Evolutionary conservation across 1,140 invertebrate species (phyloP).

Genomic region (Pseudomyrmex concolor): DNA sequence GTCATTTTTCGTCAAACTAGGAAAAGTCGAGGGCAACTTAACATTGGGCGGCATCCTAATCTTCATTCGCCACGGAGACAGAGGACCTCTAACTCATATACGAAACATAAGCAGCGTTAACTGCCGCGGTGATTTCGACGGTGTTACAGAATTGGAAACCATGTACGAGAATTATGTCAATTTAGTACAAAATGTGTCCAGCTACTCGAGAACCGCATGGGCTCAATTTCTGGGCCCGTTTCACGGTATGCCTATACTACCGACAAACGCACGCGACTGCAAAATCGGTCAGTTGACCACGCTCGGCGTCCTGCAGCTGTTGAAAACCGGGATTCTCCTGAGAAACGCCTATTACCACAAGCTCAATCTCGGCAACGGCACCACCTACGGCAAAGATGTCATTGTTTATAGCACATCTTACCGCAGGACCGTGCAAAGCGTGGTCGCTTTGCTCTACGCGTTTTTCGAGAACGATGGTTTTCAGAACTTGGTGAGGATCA

Average conservation of each 20-base stretch:
- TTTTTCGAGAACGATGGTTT: slow-evolving; percentile 88
- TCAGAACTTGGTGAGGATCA: slow-evolving; percentile 84
- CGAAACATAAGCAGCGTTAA: slow-evolving; percentile 90
- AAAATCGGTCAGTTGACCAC: slow-evolving; percentile 85
- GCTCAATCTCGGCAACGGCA: slow-evolving; percentile 84
- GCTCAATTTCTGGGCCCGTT: slow-evolving; percentile 91
- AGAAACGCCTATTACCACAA: slow-evolving; percentile 89
- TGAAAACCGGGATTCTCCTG: slow-evolving; percentile 91
- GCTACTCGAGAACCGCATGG: slow-evolving; percentile 87
- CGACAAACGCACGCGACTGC: slow-evolving; percentile 84
- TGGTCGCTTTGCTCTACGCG: slow-evolving; percentile 91
- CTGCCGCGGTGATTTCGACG: slow-evolving; percentile 88
- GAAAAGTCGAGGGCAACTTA: slow-evolving; percentile 87
- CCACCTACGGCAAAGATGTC: slow-evolving; percentile 86
- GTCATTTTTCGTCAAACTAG: slow-evolving; percentile 76
- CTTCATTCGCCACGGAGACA: slow-evolving; percentile 94
- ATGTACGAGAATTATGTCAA: slow-evolving; percentile 79
- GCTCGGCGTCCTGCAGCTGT: slow-evolving; percentile 90
- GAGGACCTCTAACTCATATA: slow-evolving; percentile 93
- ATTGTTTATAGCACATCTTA: slow-evolving; percentile 93
- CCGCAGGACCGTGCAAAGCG: slow-evolving; percentile 95
- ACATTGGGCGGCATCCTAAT: slow-evolving; percentile 91
- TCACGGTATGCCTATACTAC: slow-evolving; percentile 92
- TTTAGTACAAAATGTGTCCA: slow-evolving; percentile 79
- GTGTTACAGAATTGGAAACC: slow-evolving; percentile 81